Evolutionary conservation across 2,113 vertebrate genomes (phyloP).

Genomic region (Malurus cyaneus): DNA sequence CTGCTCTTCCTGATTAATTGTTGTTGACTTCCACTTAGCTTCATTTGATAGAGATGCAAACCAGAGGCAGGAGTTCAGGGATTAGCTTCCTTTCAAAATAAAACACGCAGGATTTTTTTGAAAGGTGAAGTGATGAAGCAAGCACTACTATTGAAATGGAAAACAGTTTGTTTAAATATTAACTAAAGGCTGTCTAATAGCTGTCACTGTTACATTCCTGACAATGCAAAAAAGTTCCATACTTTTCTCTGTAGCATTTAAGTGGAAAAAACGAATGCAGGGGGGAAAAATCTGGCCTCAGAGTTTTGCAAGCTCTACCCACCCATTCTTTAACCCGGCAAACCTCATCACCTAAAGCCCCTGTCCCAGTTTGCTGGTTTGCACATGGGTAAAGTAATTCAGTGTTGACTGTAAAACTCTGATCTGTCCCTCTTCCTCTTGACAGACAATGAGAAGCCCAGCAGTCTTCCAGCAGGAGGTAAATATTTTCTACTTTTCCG

Average conservation of each 20-base stretch:
- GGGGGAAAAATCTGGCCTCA: neutral
- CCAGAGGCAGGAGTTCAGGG: neutral
- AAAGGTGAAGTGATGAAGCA: neutral
- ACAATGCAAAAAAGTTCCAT: neutral
- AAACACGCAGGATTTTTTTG: neutral
- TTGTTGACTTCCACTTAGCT: neutral
- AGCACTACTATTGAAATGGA: neutral
- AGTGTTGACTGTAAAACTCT: neutral
- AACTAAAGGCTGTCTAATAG: neutral
- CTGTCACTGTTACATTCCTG: neutral
- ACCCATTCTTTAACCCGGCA: neutral
- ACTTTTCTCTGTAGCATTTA: neutral
- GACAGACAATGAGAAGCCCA: conserved; percentile 45
- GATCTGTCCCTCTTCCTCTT: neutral
- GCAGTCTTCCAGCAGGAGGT: neutral
- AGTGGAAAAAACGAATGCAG: neutral
- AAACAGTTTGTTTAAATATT: neutral
- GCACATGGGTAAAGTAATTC: neutral
- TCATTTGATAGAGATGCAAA: neutral
- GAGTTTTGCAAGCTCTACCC: neutral
- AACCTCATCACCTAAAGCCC: neutral
- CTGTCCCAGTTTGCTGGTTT: neutral
- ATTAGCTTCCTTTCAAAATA: neutral
- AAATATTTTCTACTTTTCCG: neutral
- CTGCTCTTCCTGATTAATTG: neutral